Percentiles rank a stretch among this genome's conserved stretches.
phyloP scores from a whole-genome alignment of 2,113 vertebrate genomes.

The Callithrix jacchus region DNA sequence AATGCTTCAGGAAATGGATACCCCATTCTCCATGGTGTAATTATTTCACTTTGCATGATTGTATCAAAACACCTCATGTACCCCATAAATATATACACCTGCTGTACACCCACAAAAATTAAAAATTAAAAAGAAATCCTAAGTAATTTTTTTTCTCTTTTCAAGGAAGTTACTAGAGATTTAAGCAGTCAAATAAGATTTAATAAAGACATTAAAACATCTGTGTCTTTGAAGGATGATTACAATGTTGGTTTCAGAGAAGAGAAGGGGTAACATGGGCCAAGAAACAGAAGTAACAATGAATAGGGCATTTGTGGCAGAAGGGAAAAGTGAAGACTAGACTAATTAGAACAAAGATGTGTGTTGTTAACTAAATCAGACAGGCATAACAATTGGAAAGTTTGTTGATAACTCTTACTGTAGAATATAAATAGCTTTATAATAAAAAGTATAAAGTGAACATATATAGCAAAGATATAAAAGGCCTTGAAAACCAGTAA shows the following conservation, averaged over 20 bases:
- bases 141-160: background rate
- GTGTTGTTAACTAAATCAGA: background rate
- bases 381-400: fast-evolving
- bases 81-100: no score
- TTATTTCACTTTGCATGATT: no score
- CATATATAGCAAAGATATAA: background rate
- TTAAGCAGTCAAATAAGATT: background rate
- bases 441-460: background rate
- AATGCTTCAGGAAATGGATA: no score
- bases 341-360: background rate
- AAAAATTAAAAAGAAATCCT: background rate
- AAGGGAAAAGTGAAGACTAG: background rate
- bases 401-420: background rate
- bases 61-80: no score
- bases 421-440: background rate
- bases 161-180: background rate
- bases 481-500: background rate
- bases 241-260: background rate
- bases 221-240: background rate
- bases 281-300: background rate
- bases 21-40: no score
- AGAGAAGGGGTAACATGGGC: fast-evolving
- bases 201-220: background rate
- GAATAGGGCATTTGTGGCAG: background rate
- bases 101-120: no score